A percentile compares a stretch with the other conserved stretches of the same genome.
Conservation (phyloP, 2,797 vertebrate species). For the Heliangelus exortis region DNA sequence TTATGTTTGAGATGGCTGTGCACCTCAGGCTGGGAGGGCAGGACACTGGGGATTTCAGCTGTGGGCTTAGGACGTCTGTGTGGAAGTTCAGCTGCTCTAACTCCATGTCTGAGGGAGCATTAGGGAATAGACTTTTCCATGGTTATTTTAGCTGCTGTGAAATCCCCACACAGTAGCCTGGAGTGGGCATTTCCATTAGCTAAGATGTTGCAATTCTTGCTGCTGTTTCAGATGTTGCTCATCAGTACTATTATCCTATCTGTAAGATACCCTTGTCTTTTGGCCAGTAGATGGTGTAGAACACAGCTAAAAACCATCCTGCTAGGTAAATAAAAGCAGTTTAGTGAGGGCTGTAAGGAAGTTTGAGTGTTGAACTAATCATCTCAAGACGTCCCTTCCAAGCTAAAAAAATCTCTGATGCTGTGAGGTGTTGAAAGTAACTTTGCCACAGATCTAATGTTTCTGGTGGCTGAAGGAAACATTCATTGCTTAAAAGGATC, state of each 20-base stretch:
- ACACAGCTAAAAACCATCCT: accelerated
- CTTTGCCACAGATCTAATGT: neutral
- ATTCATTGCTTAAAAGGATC: neutral
- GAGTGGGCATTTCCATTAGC: neutral
- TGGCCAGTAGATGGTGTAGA: neutral
- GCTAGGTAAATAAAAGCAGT: neutral
- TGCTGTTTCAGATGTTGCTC: neutral
- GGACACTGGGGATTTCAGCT: neutral
- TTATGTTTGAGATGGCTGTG: neutral
- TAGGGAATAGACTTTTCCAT: neutral
- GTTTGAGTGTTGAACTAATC: neutral
- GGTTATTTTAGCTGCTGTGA: neutral
- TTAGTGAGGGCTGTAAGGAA: neutral
- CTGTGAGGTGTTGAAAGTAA: neutral
- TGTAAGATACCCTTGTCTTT: neutral
- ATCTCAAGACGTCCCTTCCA: neutral
- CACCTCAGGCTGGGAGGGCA: neutral
- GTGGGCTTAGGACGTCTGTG: neutral
- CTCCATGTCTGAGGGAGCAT: neutral
- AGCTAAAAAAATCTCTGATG: neutral
- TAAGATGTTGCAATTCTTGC: accelerated
- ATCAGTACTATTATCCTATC: accelerated
- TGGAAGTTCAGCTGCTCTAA: neutral
- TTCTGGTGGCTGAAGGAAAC: neutral
- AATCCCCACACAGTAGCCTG: accelerated